These are phyloP conservation scores for Myotis davidii DNA, from an alignment of 2,113 vertebrate genomes.

Conservation along the genomic window DNA sequence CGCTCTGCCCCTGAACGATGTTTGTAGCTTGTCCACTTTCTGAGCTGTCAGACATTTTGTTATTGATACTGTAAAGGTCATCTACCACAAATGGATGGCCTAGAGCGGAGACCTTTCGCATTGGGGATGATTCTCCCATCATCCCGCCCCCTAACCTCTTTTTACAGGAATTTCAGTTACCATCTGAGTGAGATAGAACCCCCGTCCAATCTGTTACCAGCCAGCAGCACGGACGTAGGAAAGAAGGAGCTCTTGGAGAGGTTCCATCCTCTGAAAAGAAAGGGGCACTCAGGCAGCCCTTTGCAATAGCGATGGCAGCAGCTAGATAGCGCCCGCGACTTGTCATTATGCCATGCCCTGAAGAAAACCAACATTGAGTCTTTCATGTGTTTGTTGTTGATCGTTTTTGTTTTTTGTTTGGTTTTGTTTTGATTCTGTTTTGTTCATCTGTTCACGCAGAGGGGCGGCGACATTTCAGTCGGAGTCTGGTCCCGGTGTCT, in stretches of 20 bases:
- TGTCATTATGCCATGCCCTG: slow-evolving; percentile 78
- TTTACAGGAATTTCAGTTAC: slow-evolving; percentile 66
- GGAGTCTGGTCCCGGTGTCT: slow-evolving; percentile 78
- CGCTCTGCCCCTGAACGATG: slow-evolving; percentile 82
- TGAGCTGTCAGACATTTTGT: slow-evolving; percentile 84
- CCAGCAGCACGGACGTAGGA: slow-evolving; percentile 78
- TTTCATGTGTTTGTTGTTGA: slow-evolving; percentile 78
- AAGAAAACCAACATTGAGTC: slow-evolving; percentile 82
- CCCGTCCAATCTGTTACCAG: slow-evolving; percentile 77
- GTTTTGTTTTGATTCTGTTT: slow-evolving; percentile 72
- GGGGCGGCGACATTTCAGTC: slow-evolving; percentile 78
- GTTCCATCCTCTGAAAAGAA: slow-evolving; percentile 70
- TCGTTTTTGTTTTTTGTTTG: slow-evolving; percentile 71
- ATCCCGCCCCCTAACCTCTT: slow-evolving; percentile 41
- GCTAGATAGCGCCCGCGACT: slow-evolving; percentile 75
- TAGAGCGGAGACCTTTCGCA: slow-evolving; percentile 82
- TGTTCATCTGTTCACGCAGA: slow-evolving; percentile 83
- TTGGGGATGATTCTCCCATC: slow-evolving; percentile 78
- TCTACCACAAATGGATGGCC: slow-evolving; percentile 76
- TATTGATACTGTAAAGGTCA: slow-evolving; percentile 81
- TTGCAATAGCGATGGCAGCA: slow-evolving; percentile 80
- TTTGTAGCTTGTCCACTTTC: slow-evolving; percentile 87
- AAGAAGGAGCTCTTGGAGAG: slow-evolving; percentile 79
- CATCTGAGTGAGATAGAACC: slow-evolving; percentile 77
- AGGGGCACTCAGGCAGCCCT: slow-evolving; percentile 80